Evolutionary conservation across 1,140 invertebrate genomes (phyloP).

Genomic region (Sogatella furcifera): DNA sequence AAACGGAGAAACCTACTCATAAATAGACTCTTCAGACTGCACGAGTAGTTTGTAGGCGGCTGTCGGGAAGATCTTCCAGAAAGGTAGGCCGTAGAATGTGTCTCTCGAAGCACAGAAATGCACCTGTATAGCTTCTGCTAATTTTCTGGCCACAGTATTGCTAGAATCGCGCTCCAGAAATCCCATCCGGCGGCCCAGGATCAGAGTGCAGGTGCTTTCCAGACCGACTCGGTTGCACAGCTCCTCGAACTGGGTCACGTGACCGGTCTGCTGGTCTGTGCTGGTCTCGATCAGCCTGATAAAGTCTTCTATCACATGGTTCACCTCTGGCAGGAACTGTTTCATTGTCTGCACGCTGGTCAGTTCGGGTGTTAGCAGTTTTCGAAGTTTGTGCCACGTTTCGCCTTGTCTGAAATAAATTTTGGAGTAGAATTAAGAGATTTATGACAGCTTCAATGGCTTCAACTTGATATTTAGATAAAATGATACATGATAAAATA

Average conservation of each 20-base stretch:
- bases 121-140: slow-evolving; percentile 55
- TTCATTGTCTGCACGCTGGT: slow-evolving; percentile 65
- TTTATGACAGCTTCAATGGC: too few relatives aligned
- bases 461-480: too few relatives aligned
- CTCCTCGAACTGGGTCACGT: slow-evolving; percentile 53
- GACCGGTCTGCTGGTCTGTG: slow-evolving; percentile 32
- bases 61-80: slow-evolving; percentile 73
- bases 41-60: slow-evolving; percentile 57
- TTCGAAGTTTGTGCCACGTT: slow-evolving; percentile 64
- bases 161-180: slow-evolving; percentile 50
- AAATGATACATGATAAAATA: too few relatives aligned
- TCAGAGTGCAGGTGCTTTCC: slow-evolving; percentile 66
- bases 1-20: slow-evolving; percentile 42
- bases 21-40: slow-evolving; percentile 65
- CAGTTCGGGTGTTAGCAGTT: slow-evolving; percentile 60
- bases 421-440: too few relatives aligned
- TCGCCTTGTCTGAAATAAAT: slow-evolving; percentile 61
- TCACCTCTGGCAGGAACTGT: slow-evolving; percentile 63
- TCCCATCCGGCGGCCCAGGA: slow-evolving; percentile 65
- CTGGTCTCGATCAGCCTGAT: slow-evolving; percentile 47
- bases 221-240: slow-evolving; percentile 64
- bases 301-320: slow-evolving; percentile 69
- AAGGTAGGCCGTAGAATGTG: slow-evolving; percentile 66
- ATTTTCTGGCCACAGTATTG: slow-evolving; percentile 28
- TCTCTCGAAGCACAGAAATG: slow-evolving; percentile 66